Evolutionary conservation across 2,888 invertebrate species (phyloP).

Genomic region (Sthenelais limicola): DNA sequence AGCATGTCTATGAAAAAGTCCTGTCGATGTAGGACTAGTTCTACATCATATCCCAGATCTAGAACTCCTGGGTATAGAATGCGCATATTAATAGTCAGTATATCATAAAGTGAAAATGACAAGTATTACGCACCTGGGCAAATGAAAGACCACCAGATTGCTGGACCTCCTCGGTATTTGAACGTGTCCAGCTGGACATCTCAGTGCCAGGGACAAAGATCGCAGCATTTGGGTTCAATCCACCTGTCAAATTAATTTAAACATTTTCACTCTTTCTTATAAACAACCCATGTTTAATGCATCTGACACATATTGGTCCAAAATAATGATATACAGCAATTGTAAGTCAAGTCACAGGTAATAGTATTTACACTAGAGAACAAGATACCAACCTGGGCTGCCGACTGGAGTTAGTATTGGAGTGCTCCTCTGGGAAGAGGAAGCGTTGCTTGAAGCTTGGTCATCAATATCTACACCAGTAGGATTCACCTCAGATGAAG

Average conservation of each 20-base stretch:
- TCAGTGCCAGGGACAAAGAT: conserved; percentile 6
- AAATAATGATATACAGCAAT: too few relatives aligned
- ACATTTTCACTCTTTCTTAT: not conserved
- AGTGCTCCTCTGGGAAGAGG: conserved; percentile 1
- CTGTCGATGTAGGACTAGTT: too few relatives aligned
- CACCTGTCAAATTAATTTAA: not conserved
- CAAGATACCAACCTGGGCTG: conserved; percentile 34
- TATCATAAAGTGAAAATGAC: not conserved
- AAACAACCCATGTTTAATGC: too few relatives aligned
- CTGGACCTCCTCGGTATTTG: conserved; percentile 42
- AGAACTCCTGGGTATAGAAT: too few relatives aligned
- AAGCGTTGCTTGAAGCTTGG: conserved; percentile 27
- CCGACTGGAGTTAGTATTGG: conserved; percentile 12
- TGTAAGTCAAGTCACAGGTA: too few relatives aligned
- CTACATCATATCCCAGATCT: too few relatives aligned
- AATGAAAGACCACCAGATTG: conserved; percentile 72
- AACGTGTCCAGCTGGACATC: not conserved
- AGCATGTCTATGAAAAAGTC: too few relatives aligned
- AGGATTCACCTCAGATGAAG: not conserved
- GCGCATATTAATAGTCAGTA: too few relatives aligned
- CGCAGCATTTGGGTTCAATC: conserved; percentile 26
- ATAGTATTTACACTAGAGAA: too few relatives aligned
- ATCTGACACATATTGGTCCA: too few relatives aligned
- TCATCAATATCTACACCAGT: not conserved
- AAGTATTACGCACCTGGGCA: conserved; percentile 74